These are phyloP conservation scores for Prosopocoilus inquinatus DNA, from an alignment of 2,888 invertebrate genomes.

Conservation along the genomic window DNA sequence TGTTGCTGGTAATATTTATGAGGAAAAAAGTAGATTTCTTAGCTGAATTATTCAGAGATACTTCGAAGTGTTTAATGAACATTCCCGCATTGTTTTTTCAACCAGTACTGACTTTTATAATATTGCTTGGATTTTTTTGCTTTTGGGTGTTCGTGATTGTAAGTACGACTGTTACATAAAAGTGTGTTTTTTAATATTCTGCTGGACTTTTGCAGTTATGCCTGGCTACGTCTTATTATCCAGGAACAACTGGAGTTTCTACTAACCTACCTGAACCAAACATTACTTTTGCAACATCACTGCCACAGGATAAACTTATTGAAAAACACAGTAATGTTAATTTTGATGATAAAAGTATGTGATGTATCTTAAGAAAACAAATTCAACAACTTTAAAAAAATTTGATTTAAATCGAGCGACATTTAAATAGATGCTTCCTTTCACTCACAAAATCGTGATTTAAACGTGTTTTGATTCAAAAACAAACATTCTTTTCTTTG, in stretches of 20 bases:
- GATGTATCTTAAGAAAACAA: not conserved
- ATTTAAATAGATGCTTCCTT: too few species aligned
- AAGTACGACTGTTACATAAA: slow-evolving; percentile 42
- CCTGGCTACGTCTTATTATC: slow-evolving; percentile 80
- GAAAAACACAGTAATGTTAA: slow-evolving; percentile 9
- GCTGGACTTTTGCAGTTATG: slow-evolving; percentile 55
- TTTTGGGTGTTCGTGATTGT: slow-evolving; percentile 88
- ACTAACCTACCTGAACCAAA: slow-evolving; percentile 30
- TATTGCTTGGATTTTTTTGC: slow-evolving; percentile 73
- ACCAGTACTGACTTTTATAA: slow-evolving; percentile 77
- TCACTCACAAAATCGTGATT: too few species aligned
- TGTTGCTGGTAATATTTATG: slow-evolving; percentile 73
- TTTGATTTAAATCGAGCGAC: too few species aligned
- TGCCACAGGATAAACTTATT: slow-evolving; percentile 19
- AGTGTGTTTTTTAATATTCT: slow-evolving; percentile 1
- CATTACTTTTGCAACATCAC: slow-evolving; percentile 29
- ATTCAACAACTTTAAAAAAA: too few species aligned
- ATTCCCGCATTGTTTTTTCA: slow-evolving; percentile 84
- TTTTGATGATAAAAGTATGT: slow-evolving; percentile 6
- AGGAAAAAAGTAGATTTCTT: slow-evolving; percentile 80
- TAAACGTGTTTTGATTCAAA: too few species aligned
- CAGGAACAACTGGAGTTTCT: slow-evolving; percentile 38
- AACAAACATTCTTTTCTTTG: too few species aligned
- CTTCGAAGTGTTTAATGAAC: slow-evolving; percentile 80
- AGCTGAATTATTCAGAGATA: slow-evolving; percentile 84